These are phyloP conservation scores for Caenorhabditis brenneri DNA, from an alignment of 1,140 invertebrate species.

Conservation along the genomic window DNA sequence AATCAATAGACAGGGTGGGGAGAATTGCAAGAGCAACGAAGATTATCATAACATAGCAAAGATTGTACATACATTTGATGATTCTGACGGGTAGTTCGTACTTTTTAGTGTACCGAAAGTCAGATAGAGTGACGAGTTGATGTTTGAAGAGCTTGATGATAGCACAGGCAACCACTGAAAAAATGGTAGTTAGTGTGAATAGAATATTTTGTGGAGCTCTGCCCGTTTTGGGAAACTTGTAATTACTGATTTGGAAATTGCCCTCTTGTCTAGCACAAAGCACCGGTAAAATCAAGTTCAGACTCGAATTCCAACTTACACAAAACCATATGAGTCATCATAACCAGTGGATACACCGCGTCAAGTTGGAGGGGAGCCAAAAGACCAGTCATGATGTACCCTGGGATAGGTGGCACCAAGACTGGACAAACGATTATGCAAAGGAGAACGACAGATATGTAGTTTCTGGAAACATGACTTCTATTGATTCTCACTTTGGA, in stretches of 20 bases:
- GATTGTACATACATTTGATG: background rate
- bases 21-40: background rate
- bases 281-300: no score
- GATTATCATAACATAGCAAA: background rate
- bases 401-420: background rate
- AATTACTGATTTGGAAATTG: no score
- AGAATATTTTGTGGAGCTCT: no score
- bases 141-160: constrained; percentile 4
- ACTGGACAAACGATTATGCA: background rate
- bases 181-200: no score
- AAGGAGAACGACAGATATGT: background rate
- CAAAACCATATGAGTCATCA: constrained; percentile 10
- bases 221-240: no score
- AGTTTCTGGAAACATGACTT: constrained; percentile 26
- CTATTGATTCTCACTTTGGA: background rate
- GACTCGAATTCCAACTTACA: no score
- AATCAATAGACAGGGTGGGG: background rate
- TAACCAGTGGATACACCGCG: background rate
- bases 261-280: no score
- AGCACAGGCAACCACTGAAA: background rate
- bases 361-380: background rate
- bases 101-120: background rate
- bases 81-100: constrained; percentile 1
- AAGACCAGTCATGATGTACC: background rate
- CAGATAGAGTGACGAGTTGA: background rate